Conservation (phyloP, 2,797 vertebrate genomes). For the Cynopterus sphinx region DNA sequence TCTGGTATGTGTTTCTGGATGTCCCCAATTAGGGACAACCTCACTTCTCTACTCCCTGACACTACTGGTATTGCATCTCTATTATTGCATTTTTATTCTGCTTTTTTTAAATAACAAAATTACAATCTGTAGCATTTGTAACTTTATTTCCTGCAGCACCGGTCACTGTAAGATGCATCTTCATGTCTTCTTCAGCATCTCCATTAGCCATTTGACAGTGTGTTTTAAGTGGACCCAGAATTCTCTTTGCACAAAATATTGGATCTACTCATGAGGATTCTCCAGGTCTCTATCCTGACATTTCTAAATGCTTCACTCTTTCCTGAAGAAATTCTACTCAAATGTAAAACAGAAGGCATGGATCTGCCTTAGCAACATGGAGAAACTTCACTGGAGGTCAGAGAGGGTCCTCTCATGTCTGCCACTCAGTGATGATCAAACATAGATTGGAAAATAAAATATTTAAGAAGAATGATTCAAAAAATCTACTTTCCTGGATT, state of each 20-base stretch:
- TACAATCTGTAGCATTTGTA: neutral
- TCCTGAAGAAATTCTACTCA: neutral
- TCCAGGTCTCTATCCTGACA: neutral
- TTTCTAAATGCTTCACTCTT: neutral
- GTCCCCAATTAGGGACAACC: neutral
- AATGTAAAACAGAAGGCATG: neutral
- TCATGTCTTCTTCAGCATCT: neutral
- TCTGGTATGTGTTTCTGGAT: neutral
- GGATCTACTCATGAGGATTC: neutral
- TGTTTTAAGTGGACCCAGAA: neutral
- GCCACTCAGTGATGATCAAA: neutral
- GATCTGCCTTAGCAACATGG: neutral
- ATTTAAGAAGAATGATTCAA: neutral
- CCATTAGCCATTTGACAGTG: neutral
- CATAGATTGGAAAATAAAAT: neutral
- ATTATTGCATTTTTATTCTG: neutral
- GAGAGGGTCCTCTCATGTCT: neutral
- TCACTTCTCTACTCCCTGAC: neutral
- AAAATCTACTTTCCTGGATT: neutral
- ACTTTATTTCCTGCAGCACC: neutral
- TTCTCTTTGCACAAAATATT: slow-evolving; percentile 3
- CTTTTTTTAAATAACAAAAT: neutral
- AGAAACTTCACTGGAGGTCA: neutral
- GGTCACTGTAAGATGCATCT: neutral
- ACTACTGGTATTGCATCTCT: neutral